These are phyloP conservation scores for Dasysyrphus albostriatus DNA, from an alignment of 2,888 invertebrate genomes.

Conservation along the genomic window DNA sequence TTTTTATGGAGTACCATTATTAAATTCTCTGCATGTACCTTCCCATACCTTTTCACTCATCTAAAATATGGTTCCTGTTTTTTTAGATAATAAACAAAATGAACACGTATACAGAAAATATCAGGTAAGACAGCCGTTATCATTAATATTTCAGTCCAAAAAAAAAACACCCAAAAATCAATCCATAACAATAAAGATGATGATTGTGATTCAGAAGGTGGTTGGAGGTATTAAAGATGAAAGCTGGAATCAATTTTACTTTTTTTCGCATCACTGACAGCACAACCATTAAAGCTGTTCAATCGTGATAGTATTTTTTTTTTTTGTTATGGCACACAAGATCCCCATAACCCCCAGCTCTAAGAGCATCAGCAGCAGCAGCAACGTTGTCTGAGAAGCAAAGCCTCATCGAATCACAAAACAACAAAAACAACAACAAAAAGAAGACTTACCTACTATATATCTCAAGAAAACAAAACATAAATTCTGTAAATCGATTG, in stretches of 20 bases:
- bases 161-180: background rate
- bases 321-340: slow-evolving; percentile 13
- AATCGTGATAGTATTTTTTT: slow-evolving; percentile 68
- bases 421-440: slow-evolving; percentile 16
- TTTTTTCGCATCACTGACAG: slow-evolving; percentile 28
- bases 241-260: slow-evolving; percentile 16
- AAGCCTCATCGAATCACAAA: slow-evolving; percentile 4
- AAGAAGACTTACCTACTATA: background rate
- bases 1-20: background rate
- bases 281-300: slow-evolving; percentile 61
- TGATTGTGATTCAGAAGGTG: slow-evolving; percentile 2
- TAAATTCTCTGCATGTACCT: background rate
- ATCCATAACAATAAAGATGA: slow-evolving; percentile 23
- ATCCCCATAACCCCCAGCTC: background rate
- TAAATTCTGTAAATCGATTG: slow-evolving; percentile 72
- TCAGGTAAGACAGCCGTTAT: background rate
- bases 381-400: background rate
- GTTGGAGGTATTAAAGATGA: slow-evolving; percentile 37
- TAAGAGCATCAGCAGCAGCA: slow-evolving; percentile 11
- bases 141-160: slow-evolving; percentile 11
- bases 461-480: slow-evolving; percentile 58
- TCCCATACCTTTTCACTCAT: background rate
- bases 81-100: background rate
- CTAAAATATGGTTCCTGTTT: background rate
- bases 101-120: background rate